phyloP scores from a whole-genome alignment of 2,888 invertebrate genomes.

The Fragum fragum region DNA sequence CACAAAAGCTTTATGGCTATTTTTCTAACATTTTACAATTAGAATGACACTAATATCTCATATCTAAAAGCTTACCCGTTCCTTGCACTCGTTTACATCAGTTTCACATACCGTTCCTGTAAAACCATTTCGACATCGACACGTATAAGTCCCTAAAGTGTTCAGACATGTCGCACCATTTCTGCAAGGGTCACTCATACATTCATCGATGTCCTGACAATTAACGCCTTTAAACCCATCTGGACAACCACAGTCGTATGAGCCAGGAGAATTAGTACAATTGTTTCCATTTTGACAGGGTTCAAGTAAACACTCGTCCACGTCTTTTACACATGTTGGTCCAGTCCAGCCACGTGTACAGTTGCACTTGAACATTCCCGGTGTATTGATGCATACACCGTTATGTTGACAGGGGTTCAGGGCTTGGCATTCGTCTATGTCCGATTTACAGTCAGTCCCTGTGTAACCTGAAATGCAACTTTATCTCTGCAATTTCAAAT shows the following conservation, averaged over 20 bases:
- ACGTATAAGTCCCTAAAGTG: background rate
- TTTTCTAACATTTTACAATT: no score
- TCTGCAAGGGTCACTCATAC: background rate
- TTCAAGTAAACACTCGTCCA: slow-evolving; percentile 12
- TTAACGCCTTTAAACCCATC: slow-evolving; percentile 1
- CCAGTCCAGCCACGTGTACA: slow-evolving; percentile 9
- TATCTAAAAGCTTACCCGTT: background rate
- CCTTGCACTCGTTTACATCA: slow-evolving; percentile 13
- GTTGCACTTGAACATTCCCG: background rate
- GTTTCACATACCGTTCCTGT: background rate
- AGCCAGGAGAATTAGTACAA: slow-evolving; percentile 2
- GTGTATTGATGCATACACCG: background rate
- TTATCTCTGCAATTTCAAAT: no score
- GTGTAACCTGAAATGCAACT: slow-evolving; percentile 18
- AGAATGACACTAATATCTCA: no score
- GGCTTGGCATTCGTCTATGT: slow-evolving; percentile 1
- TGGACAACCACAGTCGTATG: background rate
- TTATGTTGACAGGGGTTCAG: slow-evolving; percentile 6
- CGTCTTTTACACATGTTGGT: background rate
- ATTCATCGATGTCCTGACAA: slow-evolving; percentile 19
- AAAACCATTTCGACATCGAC: background rate
- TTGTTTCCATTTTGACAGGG: background rate
- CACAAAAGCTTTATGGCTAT: no score
- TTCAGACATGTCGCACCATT: slow-evolving; percentile 21
- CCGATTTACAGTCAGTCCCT: background rate